These are phyloP conservation scores for Leptosomus discolor DNA, from an alignment of 2,113 vertebrate species.

Conservation along the genomic window DNA sequence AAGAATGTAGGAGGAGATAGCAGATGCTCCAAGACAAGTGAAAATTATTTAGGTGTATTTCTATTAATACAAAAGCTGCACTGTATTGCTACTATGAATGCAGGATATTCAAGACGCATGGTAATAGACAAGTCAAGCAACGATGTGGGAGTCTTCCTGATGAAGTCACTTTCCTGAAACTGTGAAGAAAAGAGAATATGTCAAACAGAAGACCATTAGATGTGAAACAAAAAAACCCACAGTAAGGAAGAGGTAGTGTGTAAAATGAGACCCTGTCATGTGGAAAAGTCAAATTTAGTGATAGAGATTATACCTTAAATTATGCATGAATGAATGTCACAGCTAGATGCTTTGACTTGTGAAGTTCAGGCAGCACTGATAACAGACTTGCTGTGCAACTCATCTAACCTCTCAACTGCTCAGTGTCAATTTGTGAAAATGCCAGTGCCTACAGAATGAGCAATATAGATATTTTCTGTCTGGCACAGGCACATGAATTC, in stretches of 20 bases:
- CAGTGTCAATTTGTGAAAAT: neutral
- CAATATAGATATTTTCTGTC: neutral
- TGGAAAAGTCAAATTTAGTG: neutral
- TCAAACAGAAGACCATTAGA: neutral
- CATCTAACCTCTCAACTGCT: neutral
- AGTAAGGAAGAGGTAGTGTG: neutral
- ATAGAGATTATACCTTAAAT: neutral
- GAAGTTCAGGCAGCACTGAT: neutral
- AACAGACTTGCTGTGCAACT: neutral
- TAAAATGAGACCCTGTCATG: neutral
- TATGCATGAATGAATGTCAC: neutral
- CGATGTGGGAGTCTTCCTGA: neutral
- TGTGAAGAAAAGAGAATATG: neutral
- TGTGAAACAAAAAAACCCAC: neutral
- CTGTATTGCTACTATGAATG: neutral
- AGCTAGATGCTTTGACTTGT: neutral
- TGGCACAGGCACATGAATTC: neutral
- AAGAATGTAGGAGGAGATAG: slow-evolving; percentile 39
- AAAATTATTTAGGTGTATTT: slow-evolving; percentile 28
- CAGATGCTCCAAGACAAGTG: slow-evolving; percentile 25
- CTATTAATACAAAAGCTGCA: slow-evolving; percentile 9
- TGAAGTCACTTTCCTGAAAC: neutral
- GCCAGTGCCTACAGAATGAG: neutral
- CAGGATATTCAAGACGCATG: neutral
- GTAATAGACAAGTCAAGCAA: neutral